Base-by-base conservation (phyloP, 2,113 vertebrate genomes). In the Platysteira castanea region DNA sequence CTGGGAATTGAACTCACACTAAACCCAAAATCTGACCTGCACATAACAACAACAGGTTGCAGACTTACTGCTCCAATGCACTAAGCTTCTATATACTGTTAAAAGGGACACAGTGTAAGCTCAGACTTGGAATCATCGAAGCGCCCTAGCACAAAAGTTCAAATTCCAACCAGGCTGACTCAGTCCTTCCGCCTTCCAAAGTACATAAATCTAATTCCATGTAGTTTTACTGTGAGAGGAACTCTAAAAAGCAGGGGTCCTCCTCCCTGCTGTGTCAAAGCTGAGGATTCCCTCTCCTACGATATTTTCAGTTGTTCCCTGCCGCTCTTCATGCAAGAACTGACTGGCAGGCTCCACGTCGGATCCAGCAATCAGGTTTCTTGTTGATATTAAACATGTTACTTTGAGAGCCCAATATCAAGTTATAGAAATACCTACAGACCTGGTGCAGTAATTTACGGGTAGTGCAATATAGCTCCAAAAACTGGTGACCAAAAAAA, bases 81-180 rank as follows among this genome's bases (percentile, higher is more conserved):
- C 33, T 39, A 30, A 39, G 24, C 79, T 56, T 30, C 30, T 27
- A 2, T 3, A 10, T 3, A 13, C 44, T 37, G 56, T 47, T 63
- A 41, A 20, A 68, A 75, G 54, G 33, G 95, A 86, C 30, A 54
- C 15, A 9, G 68, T 7, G 49, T 56, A 88, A 92, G 59, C 87
- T 94, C 87, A 67, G 70, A 26, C 85, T 77, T 41, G 85, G 90
- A 96, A 33, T 54, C 71, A 85, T 53, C 11, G 22, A 31, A 69
- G 90, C 3, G 23, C 88, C 92, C 88, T 49, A 92, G 93, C 93
- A 96, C 95, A 87, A 95, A 96, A 96, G 95, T 96, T 96, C 95
- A 95, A 93, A 97, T 97, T 96, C 96, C 96, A 94, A 2, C 56
- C 10, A 5, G 71, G 73, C 79, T 97, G 93, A 97, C 85, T 96